A percentile compares a stretch with the other conserved stretches of the same genome.
Evolutionary conservation across 2,113 vertebrate species (phyloP).

Genomic region (Struthio camelus): DNA sequence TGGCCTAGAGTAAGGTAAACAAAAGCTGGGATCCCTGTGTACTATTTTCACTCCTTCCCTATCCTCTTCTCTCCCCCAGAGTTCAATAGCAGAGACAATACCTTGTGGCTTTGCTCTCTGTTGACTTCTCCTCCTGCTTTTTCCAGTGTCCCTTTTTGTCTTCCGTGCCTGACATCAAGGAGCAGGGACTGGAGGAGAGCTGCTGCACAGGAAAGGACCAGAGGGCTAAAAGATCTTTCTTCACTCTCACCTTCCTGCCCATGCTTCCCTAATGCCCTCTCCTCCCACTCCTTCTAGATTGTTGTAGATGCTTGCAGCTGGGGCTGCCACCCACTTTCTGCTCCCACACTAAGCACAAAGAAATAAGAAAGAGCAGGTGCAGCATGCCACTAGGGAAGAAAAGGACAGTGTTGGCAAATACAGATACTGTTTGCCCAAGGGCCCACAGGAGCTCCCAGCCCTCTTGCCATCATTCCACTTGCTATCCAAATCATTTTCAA

Average conservation of each 20-base stretch:
- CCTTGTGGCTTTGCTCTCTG: background rate
- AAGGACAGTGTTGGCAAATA: background rate
- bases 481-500: background rate
- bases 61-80: background rate
- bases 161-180: background rate
- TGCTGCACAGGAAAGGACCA: background rate
- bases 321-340: background rate
- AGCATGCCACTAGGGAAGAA: background rate
- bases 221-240: background rate
- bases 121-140: background rate
- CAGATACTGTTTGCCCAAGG: background rate
- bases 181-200: background rate
- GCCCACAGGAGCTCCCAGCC: background rate
- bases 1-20: background rate
- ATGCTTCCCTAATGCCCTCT: background rate
- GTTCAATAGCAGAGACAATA: background rate
- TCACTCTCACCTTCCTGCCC: background rate
- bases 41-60: background rate
- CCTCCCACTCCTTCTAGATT: background rate
- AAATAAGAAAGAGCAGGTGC: background rate
- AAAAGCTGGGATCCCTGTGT: background rate
- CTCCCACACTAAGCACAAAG: background rate
- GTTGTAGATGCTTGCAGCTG: background rate
- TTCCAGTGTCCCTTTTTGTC: background rate
- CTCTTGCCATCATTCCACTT: background rate